Evolutionary conservation across 2,797 vertebrate species (phyloP).

Genomic region (Atherinosoma microstoma): DNA sequence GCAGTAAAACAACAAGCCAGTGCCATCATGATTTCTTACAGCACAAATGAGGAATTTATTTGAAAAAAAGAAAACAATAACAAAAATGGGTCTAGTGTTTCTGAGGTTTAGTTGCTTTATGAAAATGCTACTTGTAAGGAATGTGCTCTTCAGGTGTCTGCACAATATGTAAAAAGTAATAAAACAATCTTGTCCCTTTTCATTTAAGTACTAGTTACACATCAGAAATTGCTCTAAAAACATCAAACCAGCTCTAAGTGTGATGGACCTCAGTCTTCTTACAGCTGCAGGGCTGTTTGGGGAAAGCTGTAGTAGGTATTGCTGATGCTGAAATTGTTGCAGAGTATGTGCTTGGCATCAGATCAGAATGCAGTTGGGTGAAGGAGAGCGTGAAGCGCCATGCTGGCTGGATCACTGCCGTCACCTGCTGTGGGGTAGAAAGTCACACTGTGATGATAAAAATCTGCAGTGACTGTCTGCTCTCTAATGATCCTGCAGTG

Average conservation of each 20-base stretch:
- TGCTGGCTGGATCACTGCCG: slow-evolving; percentile 43
- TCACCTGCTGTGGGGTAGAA: slow-evolving; percentile 52
- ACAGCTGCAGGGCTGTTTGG: slow-evolving; percentile 21
- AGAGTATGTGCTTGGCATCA: slow-evolving; percentile 39
- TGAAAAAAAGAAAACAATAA: not conserved
- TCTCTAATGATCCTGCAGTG: slow-evolving; percentile 54
- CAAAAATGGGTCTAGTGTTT: not conserved
- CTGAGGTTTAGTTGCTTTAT: not conserved
- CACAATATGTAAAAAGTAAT: not conserved
- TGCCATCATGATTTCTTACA: not conserved
- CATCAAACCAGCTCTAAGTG: not conserved
- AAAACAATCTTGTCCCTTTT: not conserved
- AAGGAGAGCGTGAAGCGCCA: slow-evolving; percentile 41
- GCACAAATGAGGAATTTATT: not conserved
- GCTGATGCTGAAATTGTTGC: slow-evolving; percentile 35
- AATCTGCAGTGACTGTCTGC: slow-evolving; percentile 42
- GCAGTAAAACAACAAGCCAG: slow-evolving; percentile 17
- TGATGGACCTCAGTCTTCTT: slow-evolving; percentile 4
- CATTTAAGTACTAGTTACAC: not conserved
- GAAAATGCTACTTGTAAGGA: not conserved
- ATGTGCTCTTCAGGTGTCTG: not conserved
- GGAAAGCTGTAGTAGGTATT: slow-evolving; percentile 12
- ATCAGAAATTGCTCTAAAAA: not conserved
- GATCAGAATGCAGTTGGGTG: slow-evolving; percentile 32
- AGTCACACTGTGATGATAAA: slow-evolving; percentile 49